Percentiles rank a stretch among this genome's conserved stretches.
These are phyloP conservation scores for Mastigias papua DNA, from an alignment of 30 jellyfish, hydroid and myxozoan species.

Conservation along the genomic window DNA sequence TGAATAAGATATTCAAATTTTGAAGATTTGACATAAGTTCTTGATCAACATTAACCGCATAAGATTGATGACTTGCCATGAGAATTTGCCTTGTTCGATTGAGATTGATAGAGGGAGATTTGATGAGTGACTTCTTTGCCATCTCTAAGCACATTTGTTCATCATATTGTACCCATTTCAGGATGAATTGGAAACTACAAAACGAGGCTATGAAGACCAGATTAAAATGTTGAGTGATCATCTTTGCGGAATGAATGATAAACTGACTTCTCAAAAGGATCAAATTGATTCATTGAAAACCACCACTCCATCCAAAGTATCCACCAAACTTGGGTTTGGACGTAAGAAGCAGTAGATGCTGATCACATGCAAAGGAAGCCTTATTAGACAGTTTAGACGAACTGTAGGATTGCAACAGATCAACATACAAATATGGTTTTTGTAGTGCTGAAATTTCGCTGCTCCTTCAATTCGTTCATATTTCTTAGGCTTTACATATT, in stretches of 20 bases:
- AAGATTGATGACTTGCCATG: no score
- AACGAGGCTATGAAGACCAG: conserved; percentile 95
- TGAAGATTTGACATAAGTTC: no score
- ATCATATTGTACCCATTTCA: neutral
- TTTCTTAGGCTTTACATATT: no score
- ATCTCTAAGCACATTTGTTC: neutral
- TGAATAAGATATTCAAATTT: no score
- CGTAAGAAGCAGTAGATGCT: conserved; percentile 41
- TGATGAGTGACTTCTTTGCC: neutral
- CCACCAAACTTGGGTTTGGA: conserved; percentile 60
- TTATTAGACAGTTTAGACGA: neutral
- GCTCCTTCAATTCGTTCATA: no score
- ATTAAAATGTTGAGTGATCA: conserved; percentile 92
- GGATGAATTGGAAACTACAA: conserved; percentile 96
- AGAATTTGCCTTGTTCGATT: no score
- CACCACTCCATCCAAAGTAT: conserved; percentile 32
- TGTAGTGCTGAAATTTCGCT: no score
- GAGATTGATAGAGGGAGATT: neutral
- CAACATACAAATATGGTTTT: no score
- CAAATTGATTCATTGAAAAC: conserved; percentile 78
- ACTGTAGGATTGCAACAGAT: neutral
- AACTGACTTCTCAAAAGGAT: conserved; percentile 88
- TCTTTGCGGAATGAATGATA: conserved; percentile 96
- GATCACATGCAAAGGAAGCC: neutral
- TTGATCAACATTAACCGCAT: no score